Evolutionary conservation across 2,888 invertebrate genomes (phyloP).

Genomic region (Dryadula phaetusa): DNA sequence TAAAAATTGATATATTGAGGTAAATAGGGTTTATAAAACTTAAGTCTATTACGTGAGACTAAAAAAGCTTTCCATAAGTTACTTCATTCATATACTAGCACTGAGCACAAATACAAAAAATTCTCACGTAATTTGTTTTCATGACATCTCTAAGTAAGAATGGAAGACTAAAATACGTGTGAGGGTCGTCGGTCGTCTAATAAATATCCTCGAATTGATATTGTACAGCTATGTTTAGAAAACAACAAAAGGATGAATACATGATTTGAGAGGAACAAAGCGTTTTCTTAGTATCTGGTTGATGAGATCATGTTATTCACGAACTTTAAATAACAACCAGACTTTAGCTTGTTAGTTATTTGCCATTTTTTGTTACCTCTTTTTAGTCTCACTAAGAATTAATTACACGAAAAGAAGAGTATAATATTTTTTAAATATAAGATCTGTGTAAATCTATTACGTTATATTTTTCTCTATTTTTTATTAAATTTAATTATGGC

Average conservation of each 20-base stretch:
- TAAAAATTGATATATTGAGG: too few species aligned
- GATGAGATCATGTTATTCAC: slow-evolving; percentile 28
- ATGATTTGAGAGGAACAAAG: slow-evolving; percentile 25
- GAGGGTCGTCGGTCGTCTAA: not conserved
- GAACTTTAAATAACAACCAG: slow-evolving; percentile 31
- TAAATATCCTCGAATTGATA: not conserved
- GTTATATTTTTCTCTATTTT: too few species aligned
- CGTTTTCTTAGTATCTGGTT: slow-evolving; percentile 12
- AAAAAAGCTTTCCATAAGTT: too few species aligned
- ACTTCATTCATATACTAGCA: too few species aligned
- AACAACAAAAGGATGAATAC: slow-evolving; percentile 6
- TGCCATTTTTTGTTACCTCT: not conserved
- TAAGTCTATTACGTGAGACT: too few species aligned
- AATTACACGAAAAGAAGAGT: not conserved
- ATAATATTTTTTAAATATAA: not conserved
- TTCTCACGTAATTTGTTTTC: too few species aligned
- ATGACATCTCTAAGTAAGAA: too few species aligned
- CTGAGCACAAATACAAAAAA: too few species aligned
- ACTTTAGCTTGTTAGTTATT: slow-evolving; percentile 14
- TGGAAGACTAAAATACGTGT: not conserved
- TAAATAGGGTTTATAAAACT: too few species aligned
- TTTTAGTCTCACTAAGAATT: not conserved
- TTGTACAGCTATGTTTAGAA: not conserved
- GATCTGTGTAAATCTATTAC: too few species aligned
- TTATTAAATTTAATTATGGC: too few species aligned